Base-by-base conservation (phyloP, 2,113 vertebrate species). In the Acrocephalus arundinaceus region DNA sequence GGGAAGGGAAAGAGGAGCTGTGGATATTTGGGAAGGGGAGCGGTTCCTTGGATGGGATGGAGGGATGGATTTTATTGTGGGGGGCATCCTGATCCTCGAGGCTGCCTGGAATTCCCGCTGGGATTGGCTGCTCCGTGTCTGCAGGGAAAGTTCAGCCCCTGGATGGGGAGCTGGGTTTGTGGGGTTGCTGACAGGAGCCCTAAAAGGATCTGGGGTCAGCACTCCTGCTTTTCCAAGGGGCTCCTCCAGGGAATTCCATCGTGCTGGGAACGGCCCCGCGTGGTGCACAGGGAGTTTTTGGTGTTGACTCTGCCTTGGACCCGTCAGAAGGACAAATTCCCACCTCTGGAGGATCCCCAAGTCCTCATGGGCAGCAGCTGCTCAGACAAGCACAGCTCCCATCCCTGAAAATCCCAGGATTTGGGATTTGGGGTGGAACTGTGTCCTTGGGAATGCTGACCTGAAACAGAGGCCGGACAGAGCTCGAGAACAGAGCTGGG, bases 181-280 rank as follows among this genome's bases (percentile, higher is more conserved):
- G 11, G 15, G 22, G 11, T 15, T 30, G 43, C 48, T 76, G 80
- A 8, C 3, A 30, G 76, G 66, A 27, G 15, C 1, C 7, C 3
- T 33, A 5, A 13, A 0, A 4, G 27, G 37, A 15, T 27, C 51
- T 0, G 9, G 54, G 76, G 15, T 89, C 80, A 16, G 2, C 1
- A 2, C 3, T 70, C 61, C 30, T 19, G 49, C 39, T 30, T 79
- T 51, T 31, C 49, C 9, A 0, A 75, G 25, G 52, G 68, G 31
- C 61, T 92, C 4, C 1, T 22, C 8, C 23, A 19, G 71, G 45
- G 31, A 10, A n/a, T 72, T 65, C 54, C 51, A 1, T 41, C 48
- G 8, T 7, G 4, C 1, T 6, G 11, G 68, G 23, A 45, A 1
- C 1, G 7, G 41, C 18, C 17, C 67, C 3, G 2, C 33, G 9